phyloP scores from a whole-genome alignment of 2,797 vertebrate genomes.

The Tolypeutes matacus region DNA sequence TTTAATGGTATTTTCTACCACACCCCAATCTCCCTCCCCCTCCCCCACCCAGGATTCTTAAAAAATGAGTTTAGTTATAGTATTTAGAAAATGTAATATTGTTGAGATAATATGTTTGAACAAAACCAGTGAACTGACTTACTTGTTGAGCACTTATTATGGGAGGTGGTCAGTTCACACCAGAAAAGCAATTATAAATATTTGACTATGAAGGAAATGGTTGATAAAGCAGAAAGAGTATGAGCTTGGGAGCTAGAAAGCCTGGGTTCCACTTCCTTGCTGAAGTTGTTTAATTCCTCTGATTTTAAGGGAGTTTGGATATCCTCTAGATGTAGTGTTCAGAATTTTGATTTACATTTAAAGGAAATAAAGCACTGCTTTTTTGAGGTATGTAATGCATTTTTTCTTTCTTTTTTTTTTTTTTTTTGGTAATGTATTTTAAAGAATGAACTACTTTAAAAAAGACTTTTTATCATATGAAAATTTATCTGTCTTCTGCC shows the following conservation, averaged over 20 bases:
- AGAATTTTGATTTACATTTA: conserved; percentile 29
- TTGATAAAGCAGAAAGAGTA: neutral
- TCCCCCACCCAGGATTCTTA: neutral
- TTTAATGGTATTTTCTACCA: neutral
- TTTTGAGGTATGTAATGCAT: neutral
- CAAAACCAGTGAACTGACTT: conserved; percentile 33
- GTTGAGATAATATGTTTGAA: neutral
- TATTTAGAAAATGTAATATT: conserved; percentile 4
- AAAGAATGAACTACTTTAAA: conserved; percentile 13
- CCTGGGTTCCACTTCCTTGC: neutral
- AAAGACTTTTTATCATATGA: neutral
- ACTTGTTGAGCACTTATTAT: neutral
- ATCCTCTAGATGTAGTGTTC: neutral
- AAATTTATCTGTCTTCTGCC: conserved; percentile 7
- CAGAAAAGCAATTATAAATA: neutral
- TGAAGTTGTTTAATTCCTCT: neutral
- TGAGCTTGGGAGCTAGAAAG: conserved; percentile 24
- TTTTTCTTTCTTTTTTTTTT: too few relatives aligned
- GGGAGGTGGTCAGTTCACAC: neutral
- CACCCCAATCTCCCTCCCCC: neutral
- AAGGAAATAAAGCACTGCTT: conserved; percentile 27
- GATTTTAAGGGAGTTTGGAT: neutral
- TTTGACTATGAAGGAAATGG: neutral
- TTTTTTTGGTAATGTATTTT: neutral
- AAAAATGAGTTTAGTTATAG: conserved; percentile 27